phyloP scores from a whole-genome alignment of 2,113 vertebrate species.

The Lucifuga dentata region DNA sequence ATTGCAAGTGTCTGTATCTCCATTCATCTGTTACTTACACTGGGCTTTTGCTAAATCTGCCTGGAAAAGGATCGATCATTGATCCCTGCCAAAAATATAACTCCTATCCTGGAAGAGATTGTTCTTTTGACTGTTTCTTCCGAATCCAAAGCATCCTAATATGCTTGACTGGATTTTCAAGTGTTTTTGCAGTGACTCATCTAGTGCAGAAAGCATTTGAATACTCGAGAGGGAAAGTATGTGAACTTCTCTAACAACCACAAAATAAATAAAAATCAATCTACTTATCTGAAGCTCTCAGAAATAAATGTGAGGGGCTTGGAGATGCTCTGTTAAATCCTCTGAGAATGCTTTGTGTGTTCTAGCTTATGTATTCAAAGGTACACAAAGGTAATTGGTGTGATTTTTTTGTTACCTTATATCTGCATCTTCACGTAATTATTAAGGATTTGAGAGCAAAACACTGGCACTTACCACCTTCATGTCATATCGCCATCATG shows the following conservation, averaged over 20 bases:
- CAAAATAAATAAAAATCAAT: conserved; percentile 9
- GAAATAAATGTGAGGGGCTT: background rate
- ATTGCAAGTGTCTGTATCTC: conserved; percentile 7
- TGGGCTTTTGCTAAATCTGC: conserved; percentile 8
- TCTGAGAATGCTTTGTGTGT: background rate
- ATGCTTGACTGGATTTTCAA: conserved; percentile 23
- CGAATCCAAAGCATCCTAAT: conserved; percentile 18
- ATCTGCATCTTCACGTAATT: no score
- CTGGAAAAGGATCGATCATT: conserved; percentile 10
- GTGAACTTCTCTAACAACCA: background rate
- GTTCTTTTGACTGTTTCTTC: conserved; percentile 13
- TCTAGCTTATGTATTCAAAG: background rate
- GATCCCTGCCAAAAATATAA: conserved; percentile 22
- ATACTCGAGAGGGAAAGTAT: background rate
- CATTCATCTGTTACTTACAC: background rate
- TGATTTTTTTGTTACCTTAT: no score
- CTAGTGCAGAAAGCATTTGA: conserved; percentile 20
- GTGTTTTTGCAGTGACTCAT: conserved; percentile 9
- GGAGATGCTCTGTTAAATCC: background rate
- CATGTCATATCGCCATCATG: background rate
- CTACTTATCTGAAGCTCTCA: background rate
- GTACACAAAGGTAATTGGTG: background rate
- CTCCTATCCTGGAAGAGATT: background rate
- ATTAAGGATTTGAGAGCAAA: no score
- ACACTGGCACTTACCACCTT: no score